Conservation (phyloP, 2,797 vertebrate genomes). For the Tadarida brasiliensis region DNA sequence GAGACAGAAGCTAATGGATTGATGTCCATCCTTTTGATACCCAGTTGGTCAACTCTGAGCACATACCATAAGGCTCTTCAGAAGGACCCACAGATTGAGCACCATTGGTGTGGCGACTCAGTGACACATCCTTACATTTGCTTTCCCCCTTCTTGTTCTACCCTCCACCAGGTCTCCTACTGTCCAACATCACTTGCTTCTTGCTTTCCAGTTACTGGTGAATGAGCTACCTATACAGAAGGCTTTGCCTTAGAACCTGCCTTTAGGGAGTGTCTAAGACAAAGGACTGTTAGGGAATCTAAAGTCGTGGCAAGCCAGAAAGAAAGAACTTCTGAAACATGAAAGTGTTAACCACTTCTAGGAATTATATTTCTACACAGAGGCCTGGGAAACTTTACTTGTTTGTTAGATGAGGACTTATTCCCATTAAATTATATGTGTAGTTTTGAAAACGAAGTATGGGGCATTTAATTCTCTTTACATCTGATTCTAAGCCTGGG, state of each 20-base stretch:
- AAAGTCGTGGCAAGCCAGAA: not conserved
- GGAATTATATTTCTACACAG: not conserved
- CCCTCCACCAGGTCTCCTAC: not conserved
- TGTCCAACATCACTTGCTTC: not conserved
- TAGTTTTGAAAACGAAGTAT: constrained; percentile 37
- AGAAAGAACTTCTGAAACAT: not conserved
- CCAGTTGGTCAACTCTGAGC: not conserved
- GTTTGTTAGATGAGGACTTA: not conserved
- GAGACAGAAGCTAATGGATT: not conserved
- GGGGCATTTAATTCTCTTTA: not conserved
- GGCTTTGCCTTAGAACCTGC: not conserved
- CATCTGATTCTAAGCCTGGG: constrained; percentile 15
- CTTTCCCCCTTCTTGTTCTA: not conserved
- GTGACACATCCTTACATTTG: not conserved
- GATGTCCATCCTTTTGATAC: not conserved
- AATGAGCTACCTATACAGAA: not conserved
- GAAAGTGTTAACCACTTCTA: not conserved
- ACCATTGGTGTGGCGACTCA: not conserved
- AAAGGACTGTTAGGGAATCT: not conserved
- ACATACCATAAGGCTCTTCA: not conserved
- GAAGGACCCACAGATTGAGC: not conserved
- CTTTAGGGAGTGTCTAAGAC: not conserved
- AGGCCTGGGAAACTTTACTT: not conserved
- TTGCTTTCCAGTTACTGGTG: not conserved
- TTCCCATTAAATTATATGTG: not conserved